Evolutionary conservation across 1,140 invertebrate genomes (phyloP).

Genomic region (Diachasma alloeum): DNA sequence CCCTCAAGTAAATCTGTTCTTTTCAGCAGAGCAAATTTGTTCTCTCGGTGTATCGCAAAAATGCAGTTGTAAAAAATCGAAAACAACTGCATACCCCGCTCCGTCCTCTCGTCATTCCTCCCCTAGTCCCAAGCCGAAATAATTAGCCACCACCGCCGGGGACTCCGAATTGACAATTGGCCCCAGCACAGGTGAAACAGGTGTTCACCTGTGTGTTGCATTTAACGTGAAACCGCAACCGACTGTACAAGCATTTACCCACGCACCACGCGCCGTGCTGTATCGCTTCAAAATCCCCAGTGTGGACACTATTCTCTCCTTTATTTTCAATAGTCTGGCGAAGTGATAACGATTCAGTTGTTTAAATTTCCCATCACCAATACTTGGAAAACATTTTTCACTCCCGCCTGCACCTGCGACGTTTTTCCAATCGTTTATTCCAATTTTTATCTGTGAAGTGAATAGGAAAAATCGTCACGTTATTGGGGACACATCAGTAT

Average conservation of each 20-base stretch:
- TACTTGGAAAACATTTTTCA: not conserved
- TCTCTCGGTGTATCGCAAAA: no score
- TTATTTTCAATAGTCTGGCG: no score
- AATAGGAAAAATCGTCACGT: not conserved
- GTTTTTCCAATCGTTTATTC: not conserved
- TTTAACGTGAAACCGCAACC: constrained; percentile 18
- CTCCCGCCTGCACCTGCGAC: no score
- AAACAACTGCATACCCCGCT: no score
- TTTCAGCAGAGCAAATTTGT: no score
- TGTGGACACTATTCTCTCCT: not conserved
- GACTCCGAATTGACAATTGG: not conserved
- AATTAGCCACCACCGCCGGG: not conserved
- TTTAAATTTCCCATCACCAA: not conserved
- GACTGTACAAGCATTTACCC: constrained; percentile 17
- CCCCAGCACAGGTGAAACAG: not conserved
- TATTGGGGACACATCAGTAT: not conserved
- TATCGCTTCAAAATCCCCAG: not conserved
- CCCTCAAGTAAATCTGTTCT: no score
- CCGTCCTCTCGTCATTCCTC: not conserved
- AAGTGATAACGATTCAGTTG: constrained; percentile 9
- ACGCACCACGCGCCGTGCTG: not conserved
- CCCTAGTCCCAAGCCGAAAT: no score
- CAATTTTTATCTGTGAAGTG: not conserved
- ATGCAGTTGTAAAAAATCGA: no score
- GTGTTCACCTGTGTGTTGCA: constrained; percentile 9